These are phyloP conservation scores for Huso huso DNA, from an alignment of 2,797 vertebrate genomes.

Conservation along the genomic window DNA sequence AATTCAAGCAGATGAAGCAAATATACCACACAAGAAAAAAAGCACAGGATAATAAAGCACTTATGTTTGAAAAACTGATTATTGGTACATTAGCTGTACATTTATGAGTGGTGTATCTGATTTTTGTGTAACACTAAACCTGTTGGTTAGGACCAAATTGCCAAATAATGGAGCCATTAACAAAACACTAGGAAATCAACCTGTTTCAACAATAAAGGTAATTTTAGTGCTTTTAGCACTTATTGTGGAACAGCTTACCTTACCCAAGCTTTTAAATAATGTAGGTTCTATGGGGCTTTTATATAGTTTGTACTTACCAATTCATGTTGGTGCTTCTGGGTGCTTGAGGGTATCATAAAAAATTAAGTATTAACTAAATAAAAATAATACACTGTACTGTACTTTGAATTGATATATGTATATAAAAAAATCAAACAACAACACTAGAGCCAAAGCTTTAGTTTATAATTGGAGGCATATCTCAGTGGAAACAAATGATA, in stretches of 20 bases:
- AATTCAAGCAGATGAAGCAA: background rate
- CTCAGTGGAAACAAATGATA: too few relatives aligned
- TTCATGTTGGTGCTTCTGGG: background rate
- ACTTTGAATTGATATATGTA: too few relatives aligned
- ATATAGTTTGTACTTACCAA: background rate
- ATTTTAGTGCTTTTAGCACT: background rate
- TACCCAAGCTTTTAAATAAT: background rate
- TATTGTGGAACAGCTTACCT: background rate
- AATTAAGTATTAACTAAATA: background rate
- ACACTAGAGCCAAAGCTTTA: too few relatives aligned
- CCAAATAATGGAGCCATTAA: constrained; percentile 2
- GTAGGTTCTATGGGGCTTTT: background rate
- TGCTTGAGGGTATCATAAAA: background rate
- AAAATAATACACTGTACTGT: too few relatives aligned
- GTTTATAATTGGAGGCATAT: too few relatives aligned
- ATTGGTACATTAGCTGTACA: constrained; percentile 1
- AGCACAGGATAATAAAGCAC: background rate
- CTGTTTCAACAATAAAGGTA: constrained; percentile 3
- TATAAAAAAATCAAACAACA: too few relatives aligned
- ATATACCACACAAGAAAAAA: constrained; percentile 1
- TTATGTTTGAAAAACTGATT: constrained; percentile 2
- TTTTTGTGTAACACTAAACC: constrained; percentile 1
- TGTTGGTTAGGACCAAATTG: constrained; percentile 1
- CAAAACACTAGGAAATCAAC: constrained; percentile 1
- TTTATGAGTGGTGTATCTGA: constrained; percentile 1